Percentiles rank a stretch among this genome's conserved stretches.
Conservation (phyloP, 2,113 vertebrate species). For the Campylomormyrus numenius region DNA sequence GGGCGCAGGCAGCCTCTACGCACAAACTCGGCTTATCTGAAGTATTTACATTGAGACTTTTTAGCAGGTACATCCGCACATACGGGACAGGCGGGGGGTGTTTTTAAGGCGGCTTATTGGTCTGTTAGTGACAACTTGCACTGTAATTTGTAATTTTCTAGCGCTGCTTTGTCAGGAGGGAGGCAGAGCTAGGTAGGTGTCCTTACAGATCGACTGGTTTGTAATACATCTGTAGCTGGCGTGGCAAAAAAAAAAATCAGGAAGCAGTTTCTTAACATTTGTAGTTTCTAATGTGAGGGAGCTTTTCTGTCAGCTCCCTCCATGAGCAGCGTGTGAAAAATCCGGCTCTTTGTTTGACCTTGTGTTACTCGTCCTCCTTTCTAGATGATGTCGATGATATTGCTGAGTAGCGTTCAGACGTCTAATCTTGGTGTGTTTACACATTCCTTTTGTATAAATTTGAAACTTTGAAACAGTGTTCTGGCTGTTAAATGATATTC, state of each 20-base stretch:
- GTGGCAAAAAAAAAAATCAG: slow-evolving; percentile 17
- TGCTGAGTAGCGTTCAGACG: slow-evolving; percentile 5
- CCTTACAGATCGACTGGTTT: slow-evolving; percentile 54
- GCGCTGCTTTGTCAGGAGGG: slow-evolving; percentile 19
- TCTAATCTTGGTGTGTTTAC: slow-evolving; percentile 41
- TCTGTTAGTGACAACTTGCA: slow-evolving; percentile 42
- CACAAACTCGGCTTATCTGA: background rate
- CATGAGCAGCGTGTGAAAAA: background rate
- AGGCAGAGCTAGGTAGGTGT: slow-evolving; percentile 24
- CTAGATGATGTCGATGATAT: slow-evolving; percentile 31
- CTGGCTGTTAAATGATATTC: slow-evolving; percentile 50
- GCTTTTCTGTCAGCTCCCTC: slow-evolving; percentile 19
- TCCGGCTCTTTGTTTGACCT: background rate
- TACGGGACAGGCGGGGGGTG: slow-evolving; percentile 47
- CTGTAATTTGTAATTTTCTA: slow-evolving; percentile 42
- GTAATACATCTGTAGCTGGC: slow-evolving; percentile 51
- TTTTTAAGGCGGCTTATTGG: slow-evolving; percentile 33
- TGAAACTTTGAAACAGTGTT: slow-evolving; percentile 48
- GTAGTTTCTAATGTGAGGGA: slow-evolving; percentile 25
- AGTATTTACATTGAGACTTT: background rate
- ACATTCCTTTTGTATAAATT: slow-evolving; percentile 50
- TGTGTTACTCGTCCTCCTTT: slow-evolving; percentile 39
- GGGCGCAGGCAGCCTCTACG: background rate
- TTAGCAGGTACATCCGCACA: slow-evolving; percentile 38
- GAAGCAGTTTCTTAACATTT: slow-evolving; percentile 20